These are phyloP conservation scores for Seira ritae DNA, from an alignment of 2,888 invertebrate genomes.

Conservation along the genomic window DNA sequence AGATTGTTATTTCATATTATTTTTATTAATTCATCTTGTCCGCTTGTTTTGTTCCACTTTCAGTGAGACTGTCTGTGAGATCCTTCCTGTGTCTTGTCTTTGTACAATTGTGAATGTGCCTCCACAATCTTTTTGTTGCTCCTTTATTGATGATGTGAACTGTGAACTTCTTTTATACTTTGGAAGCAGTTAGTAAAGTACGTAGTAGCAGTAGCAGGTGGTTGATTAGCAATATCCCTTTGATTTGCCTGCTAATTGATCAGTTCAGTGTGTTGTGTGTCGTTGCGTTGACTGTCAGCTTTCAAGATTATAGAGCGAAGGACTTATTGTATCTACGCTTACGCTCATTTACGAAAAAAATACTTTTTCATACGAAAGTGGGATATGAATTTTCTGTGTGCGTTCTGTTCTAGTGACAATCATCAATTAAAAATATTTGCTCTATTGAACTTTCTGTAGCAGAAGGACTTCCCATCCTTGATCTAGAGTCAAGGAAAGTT, in stretches of 20 bases:
- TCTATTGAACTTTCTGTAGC: not conserved
- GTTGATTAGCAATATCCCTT: not conserved
- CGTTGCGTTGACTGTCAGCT: conserved; percentile 7
- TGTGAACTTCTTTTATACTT: not conserved
- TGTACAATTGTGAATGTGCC: not conserved
- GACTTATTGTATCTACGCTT: too few species aligned
- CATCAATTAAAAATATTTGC: conserved; percentile 1
- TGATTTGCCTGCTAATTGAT: conserved; percentile 19
- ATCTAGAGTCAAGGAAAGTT: conserved; percentile 14
- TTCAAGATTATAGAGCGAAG: conserved; percentile 22
- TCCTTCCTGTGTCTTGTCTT: conserved; percentile 18
- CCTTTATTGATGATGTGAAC: too few species aligned
- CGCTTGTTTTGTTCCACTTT: too few species aligned
- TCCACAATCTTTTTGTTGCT: too few species aligned
- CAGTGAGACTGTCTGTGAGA: too few species aligned
- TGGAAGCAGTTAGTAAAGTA: not conserved
- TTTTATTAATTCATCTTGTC: not conserved
- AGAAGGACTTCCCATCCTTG: not conserved
- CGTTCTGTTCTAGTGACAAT: not conserved
- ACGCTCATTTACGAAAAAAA: conserved; percentile 12
- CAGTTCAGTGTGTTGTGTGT: conserved; percentile 26
- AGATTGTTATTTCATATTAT: conserved; percentile 4
- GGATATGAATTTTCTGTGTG: not conserved
- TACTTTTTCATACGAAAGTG: not conserved
- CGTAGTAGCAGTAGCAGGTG: not conserved